Conservation (phyloP, 2,797 vertebrate species). For the Schizopygopsis malacanthus region DNA sequence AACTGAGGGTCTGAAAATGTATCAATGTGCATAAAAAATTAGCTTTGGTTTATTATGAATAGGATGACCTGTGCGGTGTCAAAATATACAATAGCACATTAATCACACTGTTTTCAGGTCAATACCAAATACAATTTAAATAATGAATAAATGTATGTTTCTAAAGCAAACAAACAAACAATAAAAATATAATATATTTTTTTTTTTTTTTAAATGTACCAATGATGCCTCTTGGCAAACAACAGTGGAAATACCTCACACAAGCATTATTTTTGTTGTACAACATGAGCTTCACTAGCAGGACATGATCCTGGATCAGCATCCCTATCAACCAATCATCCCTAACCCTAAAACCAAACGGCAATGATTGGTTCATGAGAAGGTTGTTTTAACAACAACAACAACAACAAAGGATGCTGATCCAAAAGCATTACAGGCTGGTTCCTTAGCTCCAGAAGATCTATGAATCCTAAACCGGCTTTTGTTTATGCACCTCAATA, state of each 20-base stretch:
- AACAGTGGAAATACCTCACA: neutral
- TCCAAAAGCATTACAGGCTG: neutral
- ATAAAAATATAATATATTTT: neutral
- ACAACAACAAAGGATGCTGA: constrained; percentile 29
- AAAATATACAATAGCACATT: neutral
- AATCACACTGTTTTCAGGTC: neutral
- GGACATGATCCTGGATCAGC: neutral
- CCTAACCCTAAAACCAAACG: neutral
- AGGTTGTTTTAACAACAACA: neutral
- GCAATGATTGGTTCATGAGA: neutral
- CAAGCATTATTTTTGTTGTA: neutral
- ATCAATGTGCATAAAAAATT: constrained; percentile 7
- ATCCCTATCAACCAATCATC: neutral
- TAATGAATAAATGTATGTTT: neutral
- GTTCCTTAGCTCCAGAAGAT: neutral
- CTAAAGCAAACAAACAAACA: too few species aligned
- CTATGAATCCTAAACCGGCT: constrained; percentile 10
- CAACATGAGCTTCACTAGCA: neutral
- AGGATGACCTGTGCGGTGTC: neutral
- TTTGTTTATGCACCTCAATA: constrained; percentile 38
- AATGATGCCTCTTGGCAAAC: neutral
- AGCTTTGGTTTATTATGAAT: neutral
- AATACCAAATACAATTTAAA: neutral
- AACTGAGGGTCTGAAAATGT: constrained; percentile 22
- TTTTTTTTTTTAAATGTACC: neutral